Base-by-base conservation (phyloP, 2,888 invertebrate species). In the Dysmachus trigonus region DNA sequence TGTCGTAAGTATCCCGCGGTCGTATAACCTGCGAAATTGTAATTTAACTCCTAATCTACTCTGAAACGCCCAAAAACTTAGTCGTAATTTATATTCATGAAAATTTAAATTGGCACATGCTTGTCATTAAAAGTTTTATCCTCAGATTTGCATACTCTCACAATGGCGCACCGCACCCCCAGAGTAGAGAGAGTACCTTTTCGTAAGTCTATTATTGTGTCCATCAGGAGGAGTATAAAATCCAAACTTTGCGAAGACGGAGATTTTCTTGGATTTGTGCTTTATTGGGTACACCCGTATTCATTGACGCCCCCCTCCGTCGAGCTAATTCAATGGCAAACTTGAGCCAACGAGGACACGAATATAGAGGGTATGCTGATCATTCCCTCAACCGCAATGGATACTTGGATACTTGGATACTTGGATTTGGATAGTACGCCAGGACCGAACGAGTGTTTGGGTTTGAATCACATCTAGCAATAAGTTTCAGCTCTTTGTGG, bases 61-160 rank as follows among this genome's bases (percentile, higher is more conserved):
- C 38, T 30, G 72, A 30, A 72, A 83, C 30, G 27, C 72, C 83
- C 83, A 38, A 83, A n/a, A 83, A 83, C 86, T 87, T 85, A 74
- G 62, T 77, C 41, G 76, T 87, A 86, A 87, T 87, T 87, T 87
- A 86, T 87, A 87, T 87, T 87, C 87, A 87, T 87, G 87, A 86
- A 86, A 87, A 87, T 87, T 87, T 87, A 87, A 87, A 87, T 87
- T 87, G 87, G 87, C 87, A 87, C 87, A 87, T 87, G 87, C 86
- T 87, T 85, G 87, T 87, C 87, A 87, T 87, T 87, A 87, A 87
- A 87, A 87, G 41, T 87, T 87, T 87, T 87, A 87, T 87, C 86
- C 87, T 85, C 51, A 82, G 82, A 87, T 87, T 87, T 87, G 87
- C 87, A 87, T 87, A 87, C 86, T 62, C 82, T 51, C 41, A 27